Base-by-base conservation (phyloP, 53 echinoderm and acorn worm species). In the Zoroaster sp. region DNA sequence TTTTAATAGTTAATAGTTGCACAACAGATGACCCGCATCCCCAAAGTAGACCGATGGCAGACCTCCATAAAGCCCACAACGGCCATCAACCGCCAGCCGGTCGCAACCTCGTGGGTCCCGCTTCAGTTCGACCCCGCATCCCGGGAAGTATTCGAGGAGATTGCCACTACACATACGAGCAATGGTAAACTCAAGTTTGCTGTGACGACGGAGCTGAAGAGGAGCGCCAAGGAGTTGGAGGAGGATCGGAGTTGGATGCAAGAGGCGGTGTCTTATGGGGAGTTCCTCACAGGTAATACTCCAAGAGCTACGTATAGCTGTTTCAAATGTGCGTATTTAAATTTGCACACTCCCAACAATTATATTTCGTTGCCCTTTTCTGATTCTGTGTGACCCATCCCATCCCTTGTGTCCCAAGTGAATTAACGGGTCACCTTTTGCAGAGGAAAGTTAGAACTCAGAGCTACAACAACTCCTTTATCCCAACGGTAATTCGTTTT, bases 131-230 rank as follows among this genome's bases (percentile, higher is more conserved):
- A 81, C 28, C 81, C 81, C 32, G 68, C 41, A 21, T 81, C 81
- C 44, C 66, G 15, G 81, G 81, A 55, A n/a, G 81, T 67, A 15
- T 81, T 81, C 43, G 81, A 66, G 81, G 81, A 81, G 44, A 67
- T 81, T 17, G 66, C 65, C 41, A 25, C 40, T 15, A 81, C 66
- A 4, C 81, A 81, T 67, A 81, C 68, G 18, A 81, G 81, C 44
- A 81, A 67, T 17, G 81, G 81, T 14, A 81, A 81, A 25, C 81
- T 81, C 68, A 81, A 81, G 81, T 81, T 81, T 41, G 68, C 39
- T 12, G 81, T 81, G 13, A 42, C 44, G 66, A 68, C 15, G 34
- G 81, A 81, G 81, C 11, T 81, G 36, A 67, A 81, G 67, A 54
- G 81, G 69, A 63, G 81, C 33, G 39, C 81, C 38, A 66, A 81